Conservation (phyloP, 2,888 invertebrate species). For the Ormyrus nitidulus region DNA sequence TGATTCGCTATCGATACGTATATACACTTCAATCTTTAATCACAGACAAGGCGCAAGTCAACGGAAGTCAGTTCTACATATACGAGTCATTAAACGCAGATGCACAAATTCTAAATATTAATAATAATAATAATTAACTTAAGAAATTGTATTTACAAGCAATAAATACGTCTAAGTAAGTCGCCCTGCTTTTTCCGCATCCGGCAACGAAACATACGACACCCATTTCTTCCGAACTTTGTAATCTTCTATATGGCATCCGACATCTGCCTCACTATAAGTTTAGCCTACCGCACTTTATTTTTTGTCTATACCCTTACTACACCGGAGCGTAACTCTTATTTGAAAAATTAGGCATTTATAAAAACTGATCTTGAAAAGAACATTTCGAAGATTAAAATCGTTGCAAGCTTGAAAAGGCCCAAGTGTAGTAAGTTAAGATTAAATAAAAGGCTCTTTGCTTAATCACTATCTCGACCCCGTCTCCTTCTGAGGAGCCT, state of each 20-base stretch:
- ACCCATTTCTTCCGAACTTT: conserved; percentile 57
- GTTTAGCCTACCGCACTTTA: conserved; percentile 20
- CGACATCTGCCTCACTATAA: conserved; percentile 43
- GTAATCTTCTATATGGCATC: conserved; percentile 54
- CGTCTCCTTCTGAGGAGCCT: conserved; percentile 67
- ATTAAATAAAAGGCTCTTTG: too few species aligned
- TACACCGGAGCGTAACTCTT: neutral
- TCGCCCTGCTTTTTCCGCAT: conserved; percentile 40
- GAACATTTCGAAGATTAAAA: neutral
- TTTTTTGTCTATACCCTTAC: neutral
- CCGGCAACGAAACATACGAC: conserved; percentile 59
- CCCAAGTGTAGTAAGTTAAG: neutral
- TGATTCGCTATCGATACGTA: conserved; percentile 54
- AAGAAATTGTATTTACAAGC: conserved; percentile 69
- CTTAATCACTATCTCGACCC: conserved; percentile 62
- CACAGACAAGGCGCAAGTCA: conserved; percentile 72
- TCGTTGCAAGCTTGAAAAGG: neutral
- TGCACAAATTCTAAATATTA: conserved; percentile 29
- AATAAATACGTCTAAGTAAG: conserved; percentile 69
- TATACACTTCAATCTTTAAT: conserved; percentile 69
- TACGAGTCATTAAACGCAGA: conserved; percentile 41
- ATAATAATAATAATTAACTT: conserved; percentile 59
- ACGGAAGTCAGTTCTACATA: conserved; percentile 56
- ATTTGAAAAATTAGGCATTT: neutral
- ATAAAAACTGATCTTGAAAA: neutral